A percentile compares a stretch with the other conserved stretches of the same genome.
phyloP scores from a whole-genome alignment of 2,888 invertebrate species.

The Dynastes maya region DNA sequence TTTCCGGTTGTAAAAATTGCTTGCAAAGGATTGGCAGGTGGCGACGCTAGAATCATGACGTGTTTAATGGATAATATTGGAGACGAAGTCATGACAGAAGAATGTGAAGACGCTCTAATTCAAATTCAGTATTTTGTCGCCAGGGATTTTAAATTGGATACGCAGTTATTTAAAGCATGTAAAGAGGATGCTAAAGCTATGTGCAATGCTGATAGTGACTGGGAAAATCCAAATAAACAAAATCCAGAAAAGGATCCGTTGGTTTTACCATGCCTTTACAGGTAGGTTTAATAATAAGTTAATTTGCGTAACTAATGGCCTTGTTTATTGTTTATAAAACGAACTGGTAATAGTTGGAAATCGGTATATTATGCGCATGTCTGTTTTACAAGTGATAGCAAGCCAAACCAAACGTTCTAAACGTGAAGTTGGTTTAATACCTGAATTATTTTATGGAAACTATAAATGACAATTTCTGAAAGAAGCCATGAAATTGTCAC shows the following conservation, averaged over 20 bases:
- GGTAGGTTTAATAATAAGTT: slow-evolving; percentile 66
- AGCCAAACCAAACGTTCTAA: too few species aligned
- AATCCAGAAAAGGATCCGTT: slow-evolving; percentile 87
- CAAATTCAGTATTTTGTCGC: slow-evolving; percentile 98
- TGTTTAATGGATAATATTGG: slow-evolving; percentile 96
- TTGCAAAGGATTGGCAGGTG: slow-evolving; percentile 82
- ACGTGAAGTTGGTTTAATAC: too few species aligned
- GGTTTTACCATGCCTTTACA: slow-evolving; percentile 92
- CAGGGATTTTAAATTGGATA: slow-evolving; percentile 94
- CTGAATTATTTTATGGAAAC: too few species aligned
- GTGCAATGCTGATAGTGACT: slow-evolving; percentile 85
- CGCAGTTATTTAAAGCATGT: slow-evolving; percentile 90
- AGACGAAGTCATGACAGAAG: slow-evolving; percentile 86
- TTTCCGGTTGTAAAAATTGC: slow-evolving; percentile 86
- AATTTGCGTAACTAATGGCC: slow-evolving; percentile 51
- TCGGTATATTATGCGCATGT: too few species aligned
- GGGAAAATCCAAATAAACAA: slow-evolving; percentile 79
- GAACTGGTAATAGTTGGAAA: too few species aligned
- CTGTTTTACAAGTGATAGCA: too few species aligned
- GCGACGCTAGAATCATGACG: slow-evolving; percentile 88
- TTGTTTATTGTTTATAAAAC: too few species aligned
- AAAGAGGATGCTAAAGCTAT: slow-evolving; percentile 87
- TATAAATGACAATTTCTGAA: too few species aligned
- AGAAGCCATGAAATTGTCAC: too few species aligned
- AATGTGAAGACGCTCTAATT: slow-evolving; percentile 92